phyloP scores from a whole-genome alignment of 2,888 invertebrate species.

The Drosophila pseudotalamancana region DNA sequence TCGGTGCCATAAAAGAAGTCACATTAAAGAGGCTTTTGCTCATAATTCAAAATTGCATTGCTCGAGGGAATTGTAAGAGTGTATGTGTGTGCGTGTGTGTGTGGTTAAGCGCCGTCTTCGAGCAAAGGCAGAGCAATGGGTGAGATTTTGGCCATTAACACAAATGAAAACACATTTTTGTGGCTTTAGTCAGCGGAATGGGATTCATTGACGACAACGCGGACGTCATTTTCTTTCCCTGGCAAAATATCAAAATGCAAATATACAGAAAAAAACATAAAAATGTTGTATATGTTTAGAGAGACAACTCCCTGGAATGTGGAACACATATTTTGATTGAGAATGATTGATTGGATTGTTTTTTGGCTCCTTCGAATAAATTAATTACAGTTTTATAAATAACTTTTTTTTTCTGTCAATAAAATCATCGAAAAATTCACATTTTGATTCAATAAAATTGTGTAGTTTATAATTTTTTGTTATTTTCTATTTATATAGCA shows the following conservation, averaged over 20 bases:
- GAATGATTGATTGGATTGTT: background rate
- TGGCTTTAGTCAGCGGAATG: constrained; percentile 55
- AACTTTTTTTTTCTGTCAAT: too few species aligned
- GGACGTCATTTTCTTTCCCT: constrained; percentile 62
- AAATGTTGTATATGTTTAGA: constrained; percentile 3
- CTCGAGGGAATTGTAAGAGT: background rate
- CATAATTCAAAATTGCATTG: constrained; percentile 61
- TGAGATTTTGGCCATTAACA: constrained; percentile 71
- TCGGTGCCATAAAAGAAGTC: constrained; percentile 45
- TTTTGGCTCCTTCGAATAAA: background rate
- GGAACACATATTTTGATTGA: constrained; percentile 2
- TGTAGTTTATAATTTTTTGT: background rate
- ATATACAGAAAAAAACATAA: constrained; percentile 26
- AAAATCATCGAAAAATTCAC: too few species aligned
- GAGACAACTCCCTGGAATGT: constrained; percentile 18
- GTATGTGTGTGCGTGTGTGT: constrained; percentile 14
- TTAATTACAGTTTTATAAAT: background rate
- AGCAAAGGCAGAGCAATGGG: constrained; percentile 35
- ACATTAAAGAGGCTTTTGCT: constrained; percentile 48
- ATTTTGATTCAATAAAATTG: too few species aligned
- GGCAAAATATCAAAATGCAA: constrained; percentile 59
- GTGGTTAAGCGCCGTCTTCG: constrained; percentile 48
- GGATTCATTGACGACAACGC: constrained; percentile 47
- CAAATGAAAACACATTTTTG: constrained; percentile 62
- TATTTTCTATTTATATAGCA: constrained; percentile 73